Evolutionary conservation across 2,888 invertebrate species (phyloP), one percentile per base, ranked within the genome.

Genomic region (Tenthredo scrophulariae): DNA sequence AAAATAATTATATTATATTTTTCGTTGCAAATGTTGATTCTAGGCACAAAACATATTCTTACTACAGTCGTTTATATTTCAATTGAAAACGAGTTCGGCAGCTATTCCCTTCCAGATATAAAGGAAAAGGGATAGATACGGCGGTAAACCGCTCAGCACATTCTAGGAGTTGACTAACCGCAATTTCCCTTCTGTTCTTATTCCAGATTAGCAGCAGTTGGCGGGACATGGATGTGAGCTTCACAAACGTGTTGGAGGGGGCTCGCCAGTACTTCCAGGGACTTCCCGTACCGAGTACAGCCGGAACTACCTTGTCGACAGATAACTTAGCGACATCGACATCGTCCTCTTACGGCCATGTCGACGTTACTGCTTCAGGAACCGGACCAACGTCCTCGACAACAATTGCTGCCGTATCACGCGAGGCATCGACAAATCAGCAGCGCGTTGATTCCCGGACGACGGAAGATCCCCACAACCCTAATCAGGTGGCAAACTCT

Each of bases 241-340:
- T 95, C 94, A 96, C 96, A 94, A 97, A 97, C 96, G 96, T 97
- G 94, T 94, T 97, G 95, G 96, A 97, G 95, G 97, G 96, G 94
- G 96, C 96, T 93, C 96, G 97, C 93, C 97, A 97, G 95, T 97
- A 96, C 94, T 97, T 97, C 94, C 96, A 97, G 95, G 97, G 97
- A 93, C 94, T 97, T 93, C 97, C 97, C 88, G 94, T 94, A 89
- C 94, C 94, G 85, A 95, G 95, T 91, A 94, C 94, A 91, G 94
- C 93, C 88, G 94, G 93, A 89, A 91, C 93, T 84, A 89, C 90
- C 86, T 89, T 87, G 84, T 89, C 90, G 88, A 90, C 90, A 85
- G 89, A 90, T 58, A 90, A 89, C 80, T 87, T 88, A 84, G 86
- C 85, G 50, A 88, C 87, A 83, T 85, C 88, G 58, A 84, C 87